A percentile compares a stretch with the other conserved stretches of the same genome.
These are phyloP conservation scores for Herminia tarsipennalis DNA, from an alignment of 2,888 invertebrate species.

Conservation along the genomic window DNA sequence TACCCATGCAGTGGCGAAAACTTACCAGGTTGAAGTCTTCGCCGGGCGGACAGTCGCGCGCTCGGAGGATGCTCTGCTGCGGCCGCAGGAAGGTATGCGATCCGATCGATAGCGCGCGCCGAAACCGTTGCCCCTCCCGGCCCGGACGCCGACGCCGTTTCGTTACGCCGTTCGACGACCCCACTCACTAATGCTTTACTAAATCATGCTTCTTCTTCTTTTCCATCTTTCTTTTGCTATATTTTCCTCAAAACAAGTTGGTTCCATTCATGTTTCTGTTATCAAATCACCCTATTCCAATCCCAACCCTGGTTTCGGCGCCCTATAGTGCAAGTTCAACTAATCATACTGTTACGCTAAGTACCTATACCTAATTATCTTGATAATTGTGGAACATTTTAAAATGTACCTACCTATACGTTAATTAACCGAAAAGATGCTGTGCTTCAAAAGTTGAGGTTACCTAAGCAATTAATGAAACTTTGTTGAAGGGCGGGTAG, in stretches of 20 bases:
- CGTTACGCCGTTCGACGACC: constrained; percentile 83
- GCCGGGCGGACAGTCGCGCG: constrained; percentile 88
- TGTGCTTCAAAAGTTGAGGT: constrained; percentile 21
- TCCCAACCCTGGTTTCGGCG: constrained; percentile 13
- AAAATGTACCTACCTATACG: constrained; percentile 5
- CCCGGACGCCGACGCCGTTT: constrained; percentile 81
- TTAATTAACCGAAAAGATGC: constrained; percentile 12
- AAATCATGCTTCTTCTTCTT: constrained; percentile 60
- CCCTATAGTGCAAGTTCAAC: constrained; percentile 9
- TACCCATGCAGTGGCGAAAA: constrained; percentile 94
- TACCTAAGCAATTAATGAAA: constrained; percentile 37
- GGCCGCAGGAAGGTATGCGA: constrained; percentile 95
- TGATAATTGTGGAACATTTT: neutral
- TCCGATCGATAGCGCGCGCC: constrained; percentile 83
- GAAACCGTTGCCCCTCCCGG: constrained; percentile 82
- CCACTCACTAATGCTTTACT: constrained; percentile 70
- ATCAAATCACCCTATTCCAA: constrained; percentile 13
- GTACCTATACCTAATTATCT: neutral
- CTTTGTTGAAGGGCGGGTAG: constrained; percentile 39
- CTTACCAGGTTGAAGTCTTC: constrained; percentile 92
- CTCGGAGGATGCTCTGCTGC: constrained; percentile 97
- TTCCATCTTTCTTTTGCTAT: constrained; percentile 29
- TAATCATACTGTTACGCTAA: no score
- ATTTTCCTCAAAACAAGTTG: constrained; percentile 16
- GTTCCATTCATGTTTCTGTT: constrained; percentile 24